Conservation (phyloP, 2,888 invertebrate genomes). For the Cordilura impudica region DNA sequence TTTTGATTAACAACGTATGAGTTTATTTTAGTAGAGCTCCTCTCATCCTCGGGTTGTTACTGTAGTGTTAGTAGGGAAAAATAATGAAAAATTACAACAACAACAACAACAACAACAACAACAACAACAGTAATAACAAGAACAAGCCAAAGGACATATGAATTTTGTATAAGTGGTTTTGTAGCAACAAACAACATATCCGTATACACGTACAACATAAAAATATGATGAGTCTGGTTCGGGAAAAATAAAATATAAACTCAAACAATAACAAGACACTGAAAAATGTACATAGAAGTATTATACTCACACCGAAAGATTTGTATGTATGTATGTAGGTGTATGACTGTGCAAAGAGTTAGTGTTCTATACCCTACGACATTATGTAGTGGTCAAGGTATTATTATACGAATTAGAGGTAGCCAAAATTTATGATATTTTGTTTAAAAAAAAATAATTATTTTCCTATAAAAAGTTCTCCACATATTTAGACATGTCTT, state of each 20-base stretch:
- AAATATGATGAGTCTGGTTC: not conserved
- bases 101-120: not conserved
- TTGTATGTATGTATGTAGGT: no score
- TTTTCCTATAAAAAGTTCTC: no score
- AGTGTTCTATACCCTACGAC: no score
- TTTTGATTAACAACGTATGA: conserved; percentile 48
- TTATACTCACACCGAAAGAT: no score
- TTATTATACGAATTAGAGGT: no score
- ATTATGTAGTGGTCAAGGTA: not conserved
- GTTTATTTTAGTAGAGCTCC: conserved; percentile 32
- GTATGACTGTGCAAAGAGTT: no score
- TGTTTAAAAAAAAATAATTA: no score
- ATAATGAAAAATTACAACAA: not conserved
- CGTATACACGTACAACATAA: not conserved
- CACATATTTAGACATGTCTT: no score
- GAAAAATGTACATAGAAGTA: not conserved
- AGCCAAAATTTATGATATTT: no score
- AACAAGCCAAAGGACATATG: conserved; percentile 34
- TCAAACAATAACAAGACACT: not conserved
- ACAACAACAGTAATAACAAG: not conserved
- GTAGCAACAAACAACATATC: conserved; percentile 17
- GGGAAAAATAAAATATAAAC: not conserved
- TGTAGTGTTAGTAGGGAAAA: conserved; percentile 10
- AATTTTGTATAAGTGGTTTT: conserved; percentile 38
- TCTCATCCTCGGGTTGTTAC: not conserved